These are phyloP conservation scores for Aromia moschata DNA, from an alignment of 2,888 invertebrate species.

Conservation along the genomic window DNA sequence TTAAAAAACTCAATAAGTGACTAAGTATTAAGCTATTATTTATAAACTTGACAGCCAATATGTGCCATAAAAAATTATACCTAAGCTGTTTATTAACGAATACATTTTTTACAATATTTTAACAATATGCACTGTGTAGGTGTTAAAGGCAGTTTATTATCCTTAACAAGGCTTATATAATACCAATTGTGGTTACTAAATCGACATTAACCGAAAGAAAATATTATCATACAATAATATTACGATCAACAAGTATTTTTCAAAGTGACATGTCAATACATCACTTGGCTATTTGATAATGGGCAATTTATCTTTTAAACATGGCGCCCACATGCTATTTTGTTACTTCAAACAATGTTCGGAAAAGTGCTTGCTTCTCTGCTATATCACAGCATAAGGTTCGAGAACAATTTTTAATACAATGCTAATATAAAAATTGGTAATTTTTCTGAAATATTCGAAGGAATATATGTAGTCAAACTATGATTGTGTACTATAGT, in stretches of 20 bases:
- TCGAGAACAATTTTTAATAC: too few relatives aligned
- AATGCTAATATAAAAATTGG: too few relatives aligned
- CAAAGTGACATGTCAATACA: constrained; percentile 18
- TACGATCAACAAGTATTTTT: constrained; percentile 17
- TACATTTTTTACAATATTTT: neutral
- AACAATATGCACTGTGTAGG: neutral
- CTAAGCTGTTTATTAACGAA: neutral
- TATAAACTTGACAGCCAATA: neutral
- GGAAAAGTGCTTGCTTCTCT: too few relatives aligned
- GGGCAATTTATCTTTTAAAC: constrained; percentile 6
- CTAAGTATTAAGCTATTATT: neutral
- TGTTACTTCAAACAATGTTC: neutral
- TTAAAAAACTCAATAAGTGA: neutral
- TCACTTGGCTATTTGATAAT: neutral
- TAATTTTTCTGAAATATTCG: too few relatives aligned
- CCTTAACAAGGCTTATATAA: constrained; percentile 16
- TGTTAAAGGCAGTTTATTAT: constrained; percentile 8
- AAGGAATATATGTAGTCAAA: too few relatives aligned
- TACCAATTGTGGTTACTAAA: constrained; percentile 14
- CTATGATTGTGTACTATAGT: too few relatives aligned
- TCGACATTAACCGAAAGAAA: constrained; percentile 1
- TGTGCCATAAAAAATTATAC: neutral
- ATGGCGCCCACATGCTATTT: neutral
- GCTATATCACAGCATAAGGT: too few relatives aligned
- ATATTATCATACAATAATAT: constrained; percentile 13